A percentile compares a stretch with the other conserved stretches of the same genome.
Evolutionary conservation across 2,797 vertebrate genomes (phyloP).

Genomic region (Megaceryle alcyon): DNA sequence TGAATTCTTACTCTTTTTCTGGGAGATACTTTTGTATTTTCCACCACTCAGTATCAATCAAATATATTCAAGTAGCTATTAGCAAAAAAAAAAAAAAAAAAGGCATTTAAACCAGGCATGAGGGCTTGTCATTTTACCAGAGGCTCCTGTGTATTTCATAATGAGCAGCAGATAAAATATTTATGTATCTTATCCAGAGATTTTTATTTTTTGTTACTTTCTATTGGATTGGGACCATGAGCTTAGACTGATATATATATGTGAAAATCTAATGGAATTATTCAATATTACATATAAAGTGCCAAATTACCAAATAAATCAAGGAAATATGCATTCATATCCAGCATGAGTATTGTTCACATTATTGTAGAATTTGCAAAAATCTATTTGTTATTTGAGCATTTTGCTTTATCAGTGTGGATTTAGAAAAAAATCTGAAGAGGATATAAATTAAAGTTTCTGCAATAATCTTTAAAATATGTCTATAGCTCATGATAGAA

Average conservation of each 20-base stretch:
- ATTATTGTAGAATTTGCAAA: background rate
- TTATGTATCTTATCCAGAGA: background rate
- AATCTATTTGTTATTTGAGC: background rate
- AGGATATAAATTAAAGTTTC: background rate
- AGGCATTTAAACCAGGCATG: background rate
- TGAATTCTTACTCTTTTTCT: background rate
- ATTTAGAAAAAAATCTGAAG: background rate
- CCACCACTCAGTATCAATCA: background rate
- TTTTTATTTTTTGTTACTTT: background rate
- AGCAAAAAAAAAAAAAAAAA: background rate
- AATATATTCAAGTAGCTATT: background rate
- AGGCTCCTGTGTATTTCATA: background rate
- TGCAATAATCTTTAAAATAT: background rate
- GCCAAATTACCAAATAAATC: background rate
- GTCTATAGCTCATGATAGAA: fast-evolving
- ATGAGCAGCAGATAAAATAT: background rate
- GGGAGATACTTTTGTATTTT: background rate
- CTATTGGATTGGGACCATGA: background rate
- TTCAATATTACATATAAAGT: background rate
- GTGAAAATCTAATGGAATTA: background rate
- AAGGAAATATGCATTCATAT: background rate
- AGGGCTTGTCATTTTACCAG: background rate
- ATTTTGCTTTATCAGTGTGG: background rate
- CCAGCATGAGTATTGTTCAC: fast-evolving
- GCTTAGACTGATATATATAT: background rate